Percentiles rank a stretch among this genome's conserved stretches.
Evolutionary conservation across 2,113 vertebrate genomes (phyloP).

Genomic region (Peucedramus taeniatus): DNA sequence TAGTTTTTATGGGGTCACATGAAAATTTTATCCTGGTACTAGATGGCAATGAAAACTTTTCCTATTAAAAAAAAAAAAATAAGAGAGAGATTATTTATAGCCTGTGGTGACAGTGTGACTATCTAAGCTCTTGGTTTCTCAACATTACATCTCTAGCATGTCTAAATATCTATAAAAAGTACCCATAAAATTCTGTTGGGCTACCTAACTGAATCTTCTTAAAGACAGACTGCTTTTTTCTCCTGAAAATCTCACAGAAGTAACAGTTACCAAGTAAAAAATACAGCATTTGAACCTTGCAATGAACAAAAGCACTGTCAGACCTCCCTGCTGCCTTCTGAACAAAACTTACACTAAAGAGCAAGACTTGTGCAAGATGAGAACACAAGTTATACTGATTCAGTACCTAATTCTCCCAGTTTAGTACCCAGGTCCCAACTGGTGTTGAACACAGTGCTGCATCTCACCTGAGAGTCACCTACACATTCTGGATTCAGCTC

Average conservation of each 20-base stretch:
- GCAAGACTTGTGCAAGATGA: not conserved
- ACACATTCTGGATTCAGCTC: not conserved
- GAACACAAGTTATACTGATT: not conserved
- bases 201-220: not conserved
- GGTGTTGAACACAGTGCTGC: not conserved
- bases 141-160: not conserved
- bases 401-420: not conserved
- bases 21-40: not conserved
- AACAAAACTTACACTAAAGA: not conserved
- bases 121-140: not conserved
- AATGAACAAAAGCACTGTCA: not conserved
- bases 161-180: not conserved
- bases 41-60: not conserved
- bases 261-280: not conserved
- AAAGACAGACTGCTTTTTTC: not conserved
- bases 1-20: not conserved
- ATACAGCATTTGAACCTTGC: not conserved
- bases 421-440: not conserved
- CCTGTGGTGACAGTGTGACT: not conserved
- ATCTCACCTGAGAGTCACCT: not conserved
- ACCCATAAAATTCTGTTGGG: not conserved
- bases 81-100: not conserved
- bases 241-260: not conserved
- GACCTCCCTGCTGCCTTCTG: not conserved
- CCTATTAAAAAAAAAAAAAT: not conserved